Conservation (phyloP, 1,140 invertebrate species). For the Drosophila takahashii region DNA sequence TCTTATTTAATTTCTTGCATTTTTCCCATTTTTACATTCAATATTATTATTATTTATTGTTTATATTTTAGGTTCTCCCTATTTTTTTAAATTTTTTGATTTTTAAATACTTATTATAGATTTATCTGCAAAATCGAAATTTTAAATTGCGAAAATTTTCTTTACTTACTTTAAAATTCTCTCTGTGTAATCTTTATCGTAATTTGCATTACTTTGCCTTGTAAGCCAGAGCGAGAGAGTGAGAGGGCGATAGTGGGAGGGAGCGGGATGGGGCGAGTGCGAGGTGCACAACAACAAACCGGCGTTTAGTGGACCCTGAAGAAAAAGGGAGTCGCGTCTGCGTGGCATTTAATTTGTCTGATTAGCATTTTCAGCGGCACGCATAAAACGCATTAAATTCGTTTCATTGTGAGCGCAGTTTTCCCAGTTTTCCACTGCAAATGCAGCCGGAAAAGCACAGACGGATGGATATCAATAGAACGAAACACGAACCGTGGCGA, state of each 20-base stretch:
- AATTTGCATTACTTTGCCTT: conserved; percentile 40
- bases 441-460: conserved; percentile 45
- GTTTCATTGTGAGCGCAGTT: conserved; percentile 31
- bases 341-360: conserved; percentile 82
- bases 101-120: no score
- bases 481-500: conserved; percentile 29
- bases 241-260: not conserved
- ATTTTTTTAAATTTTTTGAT: no score
- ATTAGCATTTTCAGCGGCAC: conserved; percentile 82
- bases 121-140: no score
- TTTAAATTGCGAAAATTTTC: no score
- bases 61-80: no score
- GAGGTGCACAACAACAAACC: conserved; percentile 33
- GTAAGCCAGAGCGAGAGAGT: not conserved
- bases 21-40: no score
- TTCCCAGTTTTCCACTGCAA: conserved; percentile 9
- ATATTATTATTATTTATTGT: no score
- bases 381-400: conserved; percentile 81
- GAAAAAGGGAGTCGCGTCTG: conserved; percentile 39
- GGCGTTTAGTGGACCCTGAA: conserved; percentile 45
- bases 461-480: conserved; percentile 42
- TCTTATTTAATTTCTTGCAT: no score
- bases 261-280: not conserved
- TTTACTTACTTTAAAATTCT: no score
- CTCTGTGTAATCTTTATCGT: not conserved